Conservation (phyloP, 2,888 invertebrate species). For the Beris chalybata region DNA sequence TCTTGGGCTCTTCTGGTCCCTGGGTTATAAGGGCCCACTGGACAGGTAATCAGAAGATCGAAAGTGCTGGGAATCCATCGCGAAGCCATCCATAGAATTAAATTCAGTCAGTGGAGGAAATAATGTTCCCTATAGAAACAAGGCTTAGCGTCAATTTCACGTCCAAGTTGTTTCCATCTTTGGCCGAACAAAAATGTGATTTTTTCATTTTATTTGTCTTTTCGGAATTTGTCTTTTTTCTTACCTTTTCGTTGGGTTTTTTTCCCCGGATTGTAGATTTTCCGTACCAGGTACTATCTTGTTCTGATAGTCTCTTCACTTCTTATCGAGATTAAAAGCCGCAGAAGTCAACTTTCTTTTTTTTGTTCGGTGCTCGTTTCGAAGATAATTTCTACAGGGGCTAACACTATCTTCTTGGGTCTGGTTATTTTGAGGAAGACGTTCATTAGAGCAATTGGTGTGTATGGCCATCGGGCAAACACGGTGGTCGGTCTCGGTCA, state of each 20-base stretch:
- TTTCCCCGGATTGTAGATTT: neutral
- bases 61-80: neutral
- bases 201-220: conserved; percentile 2
- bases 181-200: neutral
- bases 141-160: conserved; percentile 24
- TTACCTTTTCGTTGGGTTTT: neutral
- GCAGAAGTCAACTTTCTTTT: neutral
- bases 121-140: conserved; percentile 21
- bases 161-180: conserved; percentile 15
- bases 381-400: neutral
- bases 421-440: neutral
- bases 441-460: conserved; percentile 1
- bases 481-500: conserved; percentile 5
- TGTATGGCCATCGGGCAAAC: conserved; percentile 2
- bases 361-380: neutral
- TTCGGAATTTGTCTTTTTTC: neutral
- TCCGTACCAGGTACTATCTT: neutral
- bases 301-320: too few relatives aligned
- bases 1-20: neutral
- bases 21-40: neutral
- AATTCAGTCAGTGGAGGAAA: neutral
- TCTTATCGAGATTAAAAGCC: neutral
- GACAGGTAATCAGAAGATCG: conserved; percentile 17
- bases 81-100: conserved; percentile 5
- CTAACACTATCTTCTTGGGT: neutral